Evolutionary conservation across 2,797 vertebrate genomes (phyloP).

Genomic region (Bucorvus abyssinicus): DNA sequence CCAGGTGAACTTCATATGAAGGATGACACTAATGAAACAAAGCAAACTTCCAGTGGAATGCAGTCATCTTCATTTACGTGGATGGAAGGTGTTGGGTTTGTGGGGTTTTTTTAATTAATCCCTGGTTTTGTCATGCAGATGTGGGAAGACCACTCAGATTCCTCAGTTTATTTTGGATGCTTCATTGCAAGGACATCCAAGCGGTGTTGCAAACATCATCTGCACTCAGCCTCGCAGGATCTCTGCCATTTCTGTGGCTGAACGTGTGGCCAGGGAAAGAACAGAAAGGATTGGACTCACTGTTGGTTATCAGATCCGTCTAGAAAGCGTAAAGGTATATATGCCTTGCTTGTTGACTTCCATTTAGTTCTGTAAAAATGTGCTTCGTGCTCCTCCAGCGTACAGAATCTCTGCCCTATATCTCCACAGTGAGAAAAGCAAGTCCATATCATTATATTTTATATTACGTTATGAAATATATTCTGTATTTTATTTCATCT

Average conservation of each 20-base stretch:
- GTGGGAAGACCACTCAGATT: constrained; percentile 98
- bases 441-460: background rate
- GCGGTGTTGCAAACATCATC: constrained; percentile 89
- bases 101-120: background rate
- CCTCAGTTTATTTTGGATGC: constrained; percentile 96
- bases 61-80: background rate
- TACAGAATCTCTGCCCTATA: background rate
- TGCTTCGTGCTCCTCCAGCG: background rate
- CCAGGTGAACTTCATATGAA: background rate
- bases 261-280: constrained; percentile 92
- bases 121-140: constrained; percentile 75
- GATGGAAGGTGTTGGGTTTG: background rate
- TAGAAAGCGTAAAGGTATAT: constrained; percentile 90
- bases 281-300: constrained; percentile 88
- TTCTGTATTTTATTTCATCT: background rate
- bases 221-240: constrained; percentile 97
- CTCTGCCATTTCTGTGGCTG: constrained; percentile 93
- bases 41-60: background rate
- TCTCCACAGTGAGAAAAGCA: background rate
- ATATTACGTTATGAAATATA: background rate
- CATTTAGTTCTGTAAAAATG: background rate
- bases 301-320: constrained; percentile 97
- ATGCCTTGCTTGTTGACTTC: background rate
- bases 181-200: constrained; percentile 79
- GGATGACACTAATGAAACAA: background rate